phyloP scores from a whole-genome alignment of 2,113 vertebrate species.

The Parus major region DNA sequence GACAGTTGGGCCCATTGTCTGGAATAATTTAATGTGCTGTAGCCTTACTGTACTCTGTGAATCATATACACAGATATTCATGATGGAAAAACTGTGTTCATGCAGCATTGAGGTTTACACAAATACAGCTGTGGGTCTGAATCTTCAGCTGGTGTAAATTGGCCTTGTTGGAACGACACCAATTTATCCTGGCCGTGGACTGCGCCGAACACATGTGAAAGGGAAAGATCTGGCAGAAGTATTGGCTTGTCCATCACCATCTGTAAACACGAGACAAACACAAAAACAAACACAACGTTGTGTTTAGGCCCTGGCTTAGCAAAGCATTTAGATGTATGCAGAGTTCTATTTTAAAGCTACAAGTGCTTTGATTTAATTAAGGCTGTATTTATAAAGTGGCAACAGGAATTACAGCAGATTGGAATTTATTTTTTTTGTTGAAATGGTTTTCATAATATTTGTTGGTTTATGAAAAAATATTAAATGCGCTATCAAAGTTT shows the following conservation, averaged over 20 bases:
- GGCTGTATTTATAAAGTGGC: neutral
- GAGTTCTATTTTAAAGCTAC: slow-evolving; percentile 11
- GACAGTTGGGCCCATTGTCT: slow-evolving; percentile 48
- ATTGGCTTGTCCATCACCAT: neutral
- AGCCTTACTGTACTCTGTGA: slow-evolving; percentile 36
- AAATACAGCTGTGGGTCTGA: slow-evolving; percentile 55
- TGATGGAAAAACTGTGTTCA: slow-evolving; percentile 42
- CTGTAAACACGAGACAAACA: slow-evolving; percentile 29
- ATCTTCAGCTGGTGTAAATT: slow-evolving; percentile 47
- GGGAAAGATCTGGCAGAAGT: slow-evolving; percentile 1
- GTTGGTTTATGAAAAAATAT: neutral
- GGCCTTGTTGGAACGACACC: neutral
- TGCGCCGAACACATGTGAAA: fast-evolving
- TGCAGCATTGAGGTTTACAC: slow-evolving; percentile 2
- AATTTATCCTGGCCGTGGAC: neutral
- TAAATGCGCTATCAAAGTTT: neutral
- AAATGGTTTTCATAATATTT: neutral
- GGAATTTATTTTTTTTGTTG: neutral
- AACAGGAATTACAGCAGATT: neutral
- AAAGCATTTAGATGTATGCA: neutral
- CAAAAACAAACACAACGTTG: neutral
- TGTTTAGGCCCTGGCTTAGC: neutral
- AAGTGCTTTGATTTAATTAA: slow-evolving; percentile 13
- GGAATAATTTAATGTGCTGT: slow-evolving; percentile 33
- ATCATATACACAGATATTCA: slow-evolving; percentile 44